These are phyloP conservation scores for Crossocerus cetratus DNA, from an alignment of 2,888 invertebrate genomes.

Conservation along the genomic window DNA sequence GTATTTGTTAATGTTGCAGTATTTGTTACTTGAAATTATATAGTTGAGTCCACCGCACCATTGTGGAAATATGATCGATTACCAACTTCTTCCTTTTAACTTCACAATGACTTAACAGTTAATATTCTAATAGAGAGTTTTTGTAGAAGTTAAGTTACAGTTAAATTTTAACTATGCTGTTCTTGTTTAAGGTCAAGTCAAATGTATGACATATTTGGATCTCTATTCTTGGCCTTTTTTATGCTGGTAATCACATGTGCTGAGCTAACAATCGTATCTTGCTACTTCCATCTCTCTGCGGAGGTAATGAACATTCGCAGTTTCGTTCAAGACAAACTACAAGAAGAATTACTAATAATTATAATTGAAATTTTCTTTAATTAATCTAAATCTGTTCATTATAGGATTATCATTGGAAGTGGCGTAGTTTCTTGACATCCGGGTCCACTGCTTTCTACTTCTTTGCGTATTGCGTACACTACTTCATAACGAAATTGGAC, in stretches of 20 bases:
- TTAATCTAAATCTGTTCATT: constrained; percentile 8
- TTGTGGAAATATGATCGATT: too few relatives aligned
- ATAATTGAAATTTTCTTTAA: not conserved
- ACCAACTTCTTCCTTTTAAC: too few relatives aligned
- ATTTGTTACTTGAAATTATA: too few relatives aligned
- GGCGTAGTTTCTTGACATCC: constrained; percentile 93
- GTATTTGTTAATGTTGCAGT: not conserved
- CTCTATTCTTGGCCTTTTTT: constrained; percentile 97
- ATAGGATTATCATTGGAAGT: constrained; percentile 99
- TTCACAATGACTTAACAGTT: too few relatives aligned
- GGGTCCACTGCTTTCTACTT: constrained; percentile 98
- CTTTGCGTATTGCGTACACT: constrained; percentile 98
- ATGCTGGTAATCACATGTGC: constrained; percentile 99
- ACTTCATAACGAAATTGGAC: constrained; percentile 96
- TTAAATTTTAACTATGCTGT: not conserved
- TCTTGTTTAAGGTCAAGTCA: constrained; percentile 84
- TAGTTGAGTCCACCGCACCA: too few relatives aligned
- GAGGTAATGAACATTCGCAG: constrained; percentile 81
- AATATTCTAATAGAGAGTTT: not conserved
- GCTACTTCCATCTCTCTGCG: constrained; percentile 99
- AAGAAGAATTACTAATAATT: too few relatives aligned
- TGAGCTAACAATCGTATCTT: constrained; percentile 98
- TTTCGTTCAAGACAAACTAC: too few relatives aligned
- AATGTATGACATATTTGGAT: constrained; percentile 99
- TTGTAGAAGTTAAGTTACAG: not conserved